A percentile compares a stretch with the other conserved stretches of the same genome.
phyloP scores from a whole-genome alignment of 2,113 vertebrate genomes.

The Tympanuchus pallidicinctus region DNA sequence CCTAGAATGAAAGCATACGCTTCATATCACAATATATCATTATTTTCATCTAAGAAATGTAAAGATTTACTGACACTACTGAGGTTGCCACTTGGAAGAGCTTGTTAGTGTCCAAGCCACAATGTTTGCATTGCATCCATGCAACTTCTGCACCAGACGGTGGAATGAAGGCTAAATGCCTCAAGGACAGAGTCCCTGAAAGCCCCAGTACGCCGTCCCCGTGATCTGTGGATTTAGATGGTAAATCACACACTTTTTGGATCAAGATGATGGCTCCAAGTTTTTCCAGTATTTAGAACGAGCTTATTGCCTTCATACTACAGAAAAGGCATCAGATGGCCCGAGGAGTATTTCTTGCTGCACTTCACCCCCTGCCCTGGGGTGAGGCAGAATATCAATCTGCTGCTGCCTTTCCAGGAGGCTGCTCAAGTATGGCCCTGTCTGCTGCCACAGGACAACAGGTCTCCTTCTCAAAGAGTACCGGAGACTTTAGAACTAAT shows the following conservation, averaged over 20 bases:
- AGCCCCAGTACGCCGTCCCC: not conserved
- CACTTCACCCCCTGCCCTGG: accelerated
- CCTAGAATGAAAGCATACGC: not conserved
- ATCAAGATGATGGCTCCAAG: not conserved
- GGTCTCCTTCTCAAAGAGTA: not conserved
- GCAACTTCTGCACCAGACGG: not conserved
- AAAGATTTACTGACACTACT: not conserved
- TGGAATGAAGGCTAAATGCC: not conserved
- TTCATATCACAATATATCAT: not conserved
- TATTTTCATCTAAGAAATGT: not conserved
- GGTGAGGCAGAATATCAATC: not conserved
- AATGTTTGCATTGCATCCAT: not conserved
- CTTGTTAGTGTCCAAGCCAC: not conserved
- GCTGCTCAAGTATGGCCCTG: not conserved
- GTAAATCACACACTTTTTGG: not conserved
- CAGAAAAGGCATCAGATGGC: not conserved
- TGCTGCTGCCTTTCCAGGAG: not conserved
- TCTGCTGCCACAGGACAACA: not conserved
- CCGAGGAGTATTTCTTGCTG: not conserved
- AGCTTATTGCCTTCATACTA: not conserved
- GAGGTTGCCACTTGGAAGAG: not conserved
- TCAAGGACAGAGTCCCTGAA: accelerated
- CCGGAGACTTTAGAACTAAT: not conserved
- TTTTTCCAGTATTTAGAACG: not conserved
- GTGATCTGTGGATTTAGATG: not conserved